Conservation (phyloP, 2,113 vertebrate species). For the Gopherus flavomarginatus region DNA sequence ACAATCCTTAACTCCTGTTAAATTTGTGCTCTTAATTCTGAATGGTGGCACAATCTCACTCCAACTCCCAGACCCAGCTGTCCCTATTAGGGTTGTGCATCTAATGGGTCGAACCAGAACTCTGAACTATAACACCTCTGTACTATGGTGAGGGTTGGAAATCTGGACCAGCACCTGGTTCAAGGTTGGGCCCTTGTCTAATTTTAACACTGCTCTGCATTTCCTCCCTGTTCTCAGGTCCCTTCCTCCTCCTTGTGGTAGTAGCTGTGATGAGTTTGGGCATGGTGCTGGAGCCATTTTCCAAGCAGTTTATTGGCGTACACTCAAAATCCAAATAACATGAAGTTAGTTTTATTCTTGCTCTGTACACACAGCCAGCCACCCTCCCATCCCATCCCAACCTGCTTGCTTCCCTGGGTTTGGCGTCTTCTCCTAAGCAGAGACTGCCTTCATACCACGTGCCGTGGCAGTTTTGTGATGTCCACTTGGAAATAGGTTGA, state of each 20-base stretch:
- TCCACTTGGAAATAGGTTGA: too few species aligned
- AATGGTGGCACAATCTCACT: background rate
- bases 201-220: background rate
- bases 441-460: too few species aligned
- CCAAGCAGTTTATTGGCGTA: background rate
- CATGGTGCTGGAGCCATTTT: background rate
- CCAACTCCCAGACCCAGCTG: background rate
- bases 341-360: background rate
- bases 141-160: background rate
- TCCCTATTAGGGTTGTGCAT: background rate
- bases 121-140: background rate
- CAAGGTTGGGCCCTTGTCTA: background rate
- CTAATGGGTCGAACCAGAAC: background rate
- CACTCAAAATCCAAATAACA: background rate
- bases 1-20: background rate
- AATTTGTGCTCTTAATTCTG: background rate
- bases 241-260: background rate
- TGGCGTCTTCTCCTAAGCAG: too few species aligned
- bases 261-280: background rate
- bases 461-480: too few species aligned
- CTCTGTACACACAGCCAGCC: too few species aligned
- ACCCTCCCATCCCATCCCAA: too few species aligned
- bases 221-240: background rate
- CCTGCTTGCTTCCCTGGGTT: too few species aligned
- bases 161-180: conserved; percentile 28